Evolutionary conservation across 2,888 invertebrate genomes (phyloP), one percentile per base, ranked within the genome.

Genomic region (Dolichopus griseipennis): DNA sequence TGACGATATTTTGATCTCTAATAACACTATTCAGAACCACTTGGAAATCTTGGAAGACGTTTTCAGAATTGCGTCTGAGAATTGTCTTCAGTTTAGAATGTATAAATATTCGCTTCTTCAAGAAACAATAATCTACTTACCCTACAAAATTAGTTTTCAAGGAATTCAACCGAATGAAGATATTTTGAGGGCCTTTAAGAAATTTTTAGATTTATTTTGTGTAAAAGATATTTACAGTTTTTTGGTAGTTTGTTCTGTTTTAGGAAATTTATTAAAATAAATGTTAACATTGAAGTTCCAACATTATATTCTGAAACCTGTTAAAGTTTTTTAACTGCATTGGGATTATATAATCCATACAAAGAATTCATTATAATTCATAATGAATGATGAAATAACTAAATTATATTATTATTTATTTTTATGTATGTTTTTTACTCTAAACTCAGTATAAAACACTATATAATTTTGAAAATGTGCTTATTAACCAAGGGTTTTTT

Each of bases 261-360:
- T 22, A 73, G 73, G 27, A 74, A 72, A 68, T 76, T 75, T 69
- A 74, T 78, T 37, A 73, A 73, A 15, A 72, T n/a, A n/a, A n/a
- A n/a, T n/a, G n/a, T n/a, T n/a, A n/a, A n/a, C n/a, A n/a, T n/a
- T n/a, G n/a, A n/a, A n/a, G n/a, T n/a, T n/a, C n/a, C n/a, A n/a
- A n/a, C n/a, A n/a, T n/a, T n/a, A n/a, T n/a, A n/a, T n/a, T n/a
- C n/a, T n/a, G n/a, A n/a, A n/a, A n/a, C n/a, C n/a, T n/a, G n/a
- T n/a, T n/a, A n/a, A n/a, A n/a, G n/a, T n/a, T n/a, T n/a, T n/a
- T n/a, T n/a, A n/a, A n/a, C n/a, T n/a, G n/a, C n/a, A n/a, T n/a
- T n/a, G n/a, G n/a, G n/a, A n/a, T n/a, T n/a, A n/a, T n/a, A n/a
- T n/a, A n/a, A n/a, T n/a, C n/a, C n/a, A n/a, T n/a, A n/a, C n/a